A percentile compares a stretch with the other conserved stretches of the same genome.
Conservation (phyloP, 2,113 vertebrate species). For the Plestiodon gilberti region DNA sequence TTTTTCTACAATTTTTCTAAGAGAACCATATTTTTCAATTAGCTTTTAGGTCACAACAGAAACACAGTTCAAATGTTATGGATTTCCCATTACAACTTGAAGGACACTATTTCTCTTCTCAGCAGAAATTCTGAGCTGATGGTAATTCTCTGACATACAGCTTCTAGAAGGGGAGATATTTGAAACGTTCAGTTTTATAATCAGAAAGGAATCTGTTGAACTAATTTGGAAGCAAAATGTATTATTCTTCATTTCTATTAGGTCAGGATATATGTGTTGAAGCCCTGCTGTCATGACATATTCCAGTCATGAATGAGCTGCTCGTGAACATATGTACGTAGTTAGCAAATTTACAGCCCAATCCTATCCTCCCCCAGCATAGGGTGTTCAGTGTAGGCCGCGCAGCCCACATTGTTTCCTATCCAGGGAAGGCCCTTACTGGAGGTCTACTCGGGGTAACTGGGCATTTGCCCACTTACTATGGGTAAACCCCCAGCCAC, state of each 20-base stretch:
- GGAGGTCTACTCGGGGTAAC: no score
- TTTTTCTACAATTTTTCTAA: not conserved
- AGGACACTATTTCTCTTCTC: constrained; percentile 11
- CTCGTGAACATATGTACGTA: not conserved
- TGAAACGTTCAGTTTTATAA: not conserved
- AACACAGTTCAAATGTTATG: constrained; percentile 21
- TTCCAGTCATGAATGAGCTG: not conserved
- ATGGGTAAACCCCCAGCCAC: no score
- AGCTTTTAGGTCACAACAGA: constrained; percentile 20
- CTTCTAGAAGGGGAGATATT: not conserved
- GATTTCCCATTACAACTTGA: constrained; percentile 17
- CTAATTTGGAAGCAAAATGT: not conserved
- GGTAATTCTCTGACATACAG: not conserved
- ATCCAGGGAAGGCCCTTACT: no score
- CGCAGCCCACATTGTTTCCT: no score
- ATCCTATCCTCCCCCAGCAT: no score
- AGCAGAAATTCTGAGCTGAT: constrained; percentile 11
- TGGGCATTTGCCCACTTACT: no score
- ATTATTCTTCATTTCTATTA: not conserved
- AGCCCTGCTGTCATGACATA: not conserved
- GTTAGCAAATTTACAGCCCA: not conserved
- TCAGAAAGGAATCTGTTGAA: not conserved
- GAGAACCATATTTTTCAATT: constrained; percentile 15
- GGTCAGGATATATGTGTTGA: not conserved
- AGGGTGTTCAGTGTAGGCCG: no score